Evolutionary conservation across 2,888 invertebrate species (phyloP), one percentile per base, ranked within the genome.

Genomic region (Phortica magna): DNA sequence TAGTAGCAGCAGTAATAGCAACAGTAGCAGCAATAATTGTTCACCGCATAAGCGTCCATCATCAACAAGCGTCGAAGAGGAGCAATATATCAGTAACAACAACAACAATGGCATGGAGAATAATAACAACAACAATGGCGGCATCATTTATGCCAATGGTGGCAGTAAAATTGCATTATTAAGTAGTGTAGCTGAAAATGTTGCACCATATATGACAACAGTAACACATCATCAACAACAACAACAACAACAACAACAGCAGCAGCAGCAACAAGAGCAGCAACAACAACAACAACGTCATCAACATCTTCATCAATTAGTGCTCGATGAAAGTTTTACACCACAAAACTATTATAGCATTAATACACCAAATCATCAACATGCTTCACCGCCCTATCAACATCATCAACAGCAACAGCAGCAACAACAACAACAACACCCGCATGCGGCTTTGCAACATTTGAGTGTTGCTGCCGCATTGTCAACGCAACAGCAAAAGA

Each of bases 21-120:
- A 81, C 48, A 70, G 17, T 59, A 88, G 81, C 79, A 88, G 88
- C 78, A 86, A 85, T 39, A 83, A 85, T 39, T 83, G 89, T 59
- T 90, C 91, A 75, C 90, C 92, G 76, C 89, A 90, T 71, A 92
- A 92, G 83, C 92, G 92, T 76, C 91, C 89, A 78, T 86, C 83
- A 83, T 91, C 86, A 81, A 88, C 87, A 67, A 89, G 83, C 59
- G 83, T 88, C 74, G 89, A 89, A 79, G 91, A 91, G 76, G 89
- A 89, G 73, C 89, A 89, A 79, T 76, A 59, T 81, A 70, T 31
- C 80, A 77, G n/a, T 79, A 75, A 67, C 78, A 81, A 22, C 57
- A 43, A 77, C 75, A 71, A 76, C 64, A 81, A 57, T 77, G 80
- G 42, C 31, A 64, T 7, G 72, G 76, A 76, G 73, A 79, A 73